A percentile compares a stretch with the other conserved stretches of the same genome.
Evolutionary conservation across 1,140 invertebrate genomes (phyloP).

Genomic region (Drosophila equinoxialis): DNA sequence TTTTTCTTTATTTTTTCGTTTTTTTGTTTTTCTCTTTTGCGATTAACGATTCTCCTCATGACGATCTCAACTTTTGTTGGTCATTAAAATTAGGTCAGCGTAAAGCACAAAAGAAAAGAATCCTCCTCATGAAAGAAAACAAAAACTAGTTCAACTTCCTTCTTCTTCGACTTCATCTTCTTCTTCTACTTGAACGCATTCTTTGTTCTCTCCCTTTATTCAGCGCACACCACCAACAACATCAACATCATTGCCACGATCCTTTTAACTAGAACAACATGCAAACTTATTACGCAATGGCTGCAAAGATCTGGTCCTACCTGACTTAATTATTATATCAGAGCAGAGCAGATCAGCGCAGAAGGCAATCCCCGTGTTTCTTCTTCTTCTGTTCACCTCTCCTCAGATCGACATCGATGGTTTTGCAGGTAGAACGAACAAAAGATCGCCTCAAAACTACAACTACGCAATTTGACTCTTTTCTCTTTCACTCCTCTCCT

Average conservation of each 20-base stretch:
- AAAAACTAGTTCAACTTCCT: constrained; percentile 63
- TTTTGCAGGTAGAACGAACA: constrained; percentile 53
- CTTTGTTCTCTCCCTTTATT: constrained; percentile 4
- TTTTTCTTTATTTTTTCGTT: background rate
- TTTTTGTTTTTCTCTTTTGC: background rate
- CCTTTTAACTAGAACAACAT: constrained; percentile 68
- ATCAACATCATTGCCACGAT: constrained; percentile 32
- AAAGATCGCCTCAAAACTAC: constrained; percentile 15
- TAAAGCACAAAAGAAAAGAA: constrained; percentile 32
- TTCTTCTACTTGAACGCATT: constrained; percentile 36
- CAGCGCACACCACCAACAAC: background rate
- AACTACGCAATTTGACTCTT: constrained; percentile 67
- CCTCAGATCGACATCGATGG: background rate
- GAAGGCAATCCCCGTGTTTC: constrained; percentile 5
- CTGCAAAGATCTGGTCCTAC: constrained; percentile 65
- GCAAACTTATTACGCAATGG: constrained; percentile 74
- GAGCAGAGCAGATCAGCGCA: constrained; percentile 7
- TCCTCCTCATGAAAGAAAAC: constrained; percentile 44
- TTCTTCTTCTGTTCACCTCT: constrained; percentile 3
- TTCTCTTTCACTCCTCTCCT: background rate
- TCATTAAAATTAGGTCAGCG: constrained; percentile 78
- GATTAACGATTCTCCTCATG: constrained; percentile 12
- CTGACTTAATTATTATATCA: constrained; percentile 80
- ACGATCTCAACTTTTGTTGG: constrained; percentile 33
- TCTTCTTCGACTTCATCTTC: constrained; percentile 10